Evolutionary conservation across 2,113 vertebrate species (phyloP), one percentile per base, ranked within the genome.

Genomic region (Sander lucioperca): DNA sequence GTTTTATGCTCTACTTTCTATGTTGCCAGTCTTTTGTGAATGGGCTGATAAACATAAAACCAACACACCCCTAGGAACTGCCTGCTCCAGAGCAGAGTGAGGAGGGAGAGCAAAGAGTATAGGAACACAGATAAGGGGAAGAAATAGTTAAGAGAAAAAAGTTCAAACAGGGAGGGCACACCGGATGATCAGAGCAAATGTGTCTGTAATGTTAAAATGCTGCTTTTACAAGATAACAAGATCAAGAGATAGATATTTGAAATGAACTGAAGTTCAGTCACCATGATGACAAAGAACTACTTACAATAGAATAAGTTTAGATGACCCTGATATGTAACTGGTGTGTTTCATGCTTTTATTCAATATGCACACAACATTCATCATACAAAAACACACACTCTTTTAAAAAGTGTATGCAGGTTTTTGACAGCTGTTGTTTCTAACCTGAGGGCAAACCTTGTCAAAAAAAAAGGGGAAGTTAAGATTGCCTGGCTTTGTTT

Each of bases 61-160:
- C 85, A 91, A 91, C 74, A 18, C 43, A 80, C 25, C 69, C 89
- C 77, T 89, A 79, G 90, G 92, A 92, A 89, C 93, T 92, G 93
- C 89, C 92, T 93, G 94, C 92, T 95, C 90, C 92, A 92, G 88
- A 94, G 88, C 89, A 79, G 93, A 91, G 84, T 56, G 91, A 89
- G 93, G 89, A 88, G 89, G 87, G 88, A 89, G 88, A 92, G 86
- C 79, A 85, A 74, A 88, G 86, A 90, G 88, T 89, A 83, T 81
- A 90, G 88, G 90, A 90, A 90, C 92, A 93, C 88, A 92, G 92
- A 91, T 91, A 78, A 82, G 66, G 88, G 91, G 89, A 83, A 79
- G 10, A 73, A 54, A 21, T 64, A 87, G 80, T 84, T 89, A 77
- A 89, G 62, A 58, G 79, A 89, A 87, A 70, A 84, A 74, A 83